Evolutionary conservation across 2,113 vertebrate species (phyloP), one percentile per base, ranked within the genome.

Genomic region (Epinephelus lanceolatus): DNA sequence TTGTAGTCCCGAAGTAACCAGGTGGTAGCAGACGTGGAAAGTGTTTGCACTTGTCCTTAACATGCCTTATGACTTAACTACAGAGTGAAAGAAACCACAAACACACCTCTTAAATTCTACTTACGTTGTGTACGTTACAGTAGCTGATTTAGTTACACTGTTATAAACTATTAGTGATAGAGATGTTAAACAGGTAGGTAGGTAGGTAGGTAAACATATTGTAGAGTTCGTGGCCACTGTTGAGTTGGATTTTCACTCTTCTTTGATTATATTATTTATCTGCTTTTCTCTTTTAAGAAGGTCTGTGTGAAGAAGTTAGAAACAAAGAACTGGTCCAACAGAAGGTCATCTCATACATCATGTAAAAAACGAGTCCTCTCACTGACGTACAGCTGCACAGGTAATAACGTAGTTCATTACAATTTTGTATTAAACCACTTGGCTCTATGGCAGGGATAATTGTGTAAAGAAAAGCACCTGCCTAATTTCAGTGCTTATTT

Each of bases 41-140:
- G 37, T 62, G 30, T 81, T 87, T 59, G 57, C 47, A 80, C 80
- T 63, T 51, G 57, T 76, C 78, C 71, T 53, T 65, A 65, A 80
- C 53, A 11, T 70, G 61, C 80, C 86, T 81, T 77, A 42, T 10
- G 18, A 23, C 55, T 37, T 1, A 63, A 68, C 42, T 19, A 18
- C 67, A 78, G 52, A 52, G 63, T 73, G 76, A 74, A 5, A 21
- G 77, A 71, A 53, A 60, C 63, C 71, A 85, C 21, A 42, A 49
- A 69, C 68, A 5, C 25, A 53, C 23, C 15, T 27, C 52, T 15
- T 76, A 4, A 42, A 7, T 57, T 17, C 21, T 30, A n/a, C 27
- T 55, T 71, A 19, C 56, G 37, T 12, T 71, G 18, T 13, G 13
- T 69, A 33, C 40, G 30, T 51, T 47, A 23, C 8, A 0, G 37